Percentiles rank a stretch among this genome's conserved stretches.
phyloP scores from a whole-genome alignment of 2,113 vertebrate genomes.

The Callithrix jacchus region DNA sequence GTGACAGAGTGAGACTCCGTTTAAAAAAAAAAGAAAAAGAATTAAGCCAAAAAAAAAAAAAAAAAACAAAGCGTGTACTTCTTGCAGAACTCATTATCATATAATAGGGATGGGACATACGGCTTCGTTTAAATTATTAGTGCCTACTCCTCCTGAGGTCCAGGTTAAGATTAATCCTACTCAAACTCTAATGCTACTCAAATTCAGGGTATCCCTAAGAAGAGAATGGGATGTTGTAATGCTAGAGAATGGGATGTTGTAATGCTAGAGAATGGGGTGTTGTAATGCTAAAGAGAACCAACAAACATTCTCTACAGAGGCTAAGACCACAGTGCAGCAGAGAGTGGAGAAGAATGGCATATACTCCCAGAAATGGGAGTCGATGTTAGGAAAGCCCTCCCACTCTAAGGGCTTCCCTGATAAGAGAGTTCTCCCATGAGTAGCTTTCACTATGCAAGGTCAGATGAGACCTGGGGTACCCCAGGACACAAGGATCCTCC shows the following conservation, averaged over 20 bases:
- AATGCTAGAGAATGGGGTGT: too few species aligned
- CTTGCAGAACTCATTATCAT: neutral
- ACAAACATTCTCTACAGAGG: neutral
- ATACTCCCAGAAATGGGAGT: neutral
- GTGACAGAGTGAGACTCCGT: too few species aligned
- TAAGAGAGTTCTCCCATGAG: neutral
- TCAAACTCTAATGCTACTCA: neutral
- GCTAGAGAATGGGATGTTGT: neutral
- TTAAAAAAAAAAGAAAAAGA: too few species aligned
- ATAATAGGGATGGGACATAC: neutral
- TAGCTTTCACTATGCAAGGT: too few species aligned
- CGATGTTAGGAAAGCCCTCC: neutral
- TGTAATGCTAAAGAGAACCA: neutral
- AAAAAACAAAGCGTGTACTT: neutral
- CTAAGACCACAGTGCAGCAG: neutral
- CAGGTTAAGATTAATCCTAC: neutral
- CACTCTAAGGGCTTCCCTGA: neutral
- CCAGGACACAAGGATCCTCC: neutral
- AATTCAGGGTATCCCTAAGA: neutral
- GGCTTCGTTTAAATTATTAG: neutral
- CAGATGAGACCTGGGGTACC: neutral
- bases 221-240: neutral
- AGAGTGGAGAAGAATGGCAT: neutral
- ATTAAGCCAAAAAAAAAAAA: too few species aligned
- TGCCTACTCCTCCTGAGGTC: neutral